A percentile compares a stretch with the other conserved stretches of the same genome.
Evolutionary conservation across 2,888 invertebrate species (phyloP).

Genomic region (Himalopsyche tibetana): DNA sequence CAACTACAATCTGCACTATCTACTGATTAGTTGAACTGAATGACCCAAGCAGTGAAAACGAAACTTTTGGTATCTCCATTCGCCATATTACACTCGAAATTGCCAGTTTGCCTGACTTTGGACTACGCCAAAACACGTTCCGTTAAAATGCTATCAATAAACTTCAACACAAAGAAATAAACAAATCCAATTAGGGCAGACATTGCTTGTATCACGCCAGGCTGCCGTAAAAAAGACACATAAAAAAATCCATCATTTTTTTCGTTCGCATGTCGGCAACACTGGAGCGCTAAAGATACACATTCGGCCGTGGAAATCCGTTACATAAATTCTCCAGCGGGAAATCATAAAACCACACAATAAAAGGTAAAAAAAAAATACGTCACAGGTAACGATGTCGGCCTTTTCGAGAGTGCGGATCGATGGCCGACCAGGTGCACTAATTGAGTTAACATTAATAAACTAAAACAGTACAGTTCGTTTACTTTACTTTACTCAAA

Average conservation of each 20-base stretch:
- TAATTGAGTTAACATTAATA: background rate
- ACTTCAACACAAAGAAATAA: background rate
- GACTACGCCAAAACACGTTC: background rate
- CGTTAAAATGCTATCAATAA: constrained; percentile 8
- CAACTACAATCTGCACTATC: too few relatives aligned
- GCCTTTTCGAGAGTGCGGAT: background rate
- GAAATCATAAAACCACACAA: constrained; percentile 12
- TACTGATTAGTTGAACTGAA: too few relatives aligned
- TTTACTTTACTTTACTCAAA: too few relatives aligned
- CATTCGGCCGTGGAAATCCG: background rate
- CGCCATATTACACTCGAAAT: too few relatives aligned
- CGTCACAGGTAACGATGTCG: background rate
- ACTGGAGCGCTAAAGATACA: background rate
- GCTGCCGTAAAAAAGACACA: constrained; percentile 3
- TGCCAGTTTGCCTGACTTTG: too few relatives aligned
- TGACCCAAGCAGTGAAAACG: too few relatives aligned
- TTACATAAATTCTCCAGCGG: background rate
- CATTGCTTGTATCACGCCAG: constrained; percentile 13
- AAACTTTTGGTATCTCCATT: too few relatives aligned
- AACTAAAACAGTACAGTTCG: too few relatives aligned
- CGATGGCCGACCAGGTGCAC: background rate
- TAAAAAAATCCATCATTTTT: constrained; percentile 32
- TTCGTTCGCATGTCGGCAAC: background rate
- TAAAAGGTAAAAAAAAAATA: background rate
- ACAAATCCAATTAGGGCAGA: constrained; percentile 20